Percentiles rank a stretch among this genome's conserved stretches.
These are phyloP conservation scores for Microplitis demolitor DNA, from an alignment of 1,140 invertebrate genomes.

Conservation along the genomic window DNA sequence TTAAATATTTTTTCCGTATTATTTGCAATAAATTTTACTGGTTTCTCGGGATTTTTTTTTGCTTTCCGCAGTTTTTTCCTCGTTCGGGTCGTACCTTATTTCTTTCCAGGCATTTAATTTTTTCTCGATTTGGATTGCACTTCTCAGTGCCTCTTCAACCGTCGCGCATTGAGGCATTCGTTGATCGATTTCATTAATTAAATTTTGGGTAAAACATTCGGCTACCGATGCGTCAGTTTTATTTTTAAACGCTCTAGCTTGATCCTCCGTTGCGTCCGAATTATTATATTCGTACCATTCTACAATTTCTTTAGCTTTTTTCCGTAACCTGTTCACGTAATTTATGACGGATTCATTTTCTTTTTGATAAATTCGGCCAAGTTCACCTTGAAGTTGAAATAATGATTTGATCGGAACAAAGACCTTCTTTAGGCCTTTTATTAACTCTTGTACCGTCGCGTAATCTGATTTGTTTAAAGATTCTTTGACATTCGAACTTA, in stretches of 20 bases:
- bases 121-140: conserved; percentile 2
- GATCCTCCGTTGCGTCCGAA: background rate
- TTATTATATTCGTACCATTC: background rate
- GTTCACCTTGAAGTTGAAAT: conserved; percentile 1
- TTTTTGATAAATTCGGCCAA: background rate
- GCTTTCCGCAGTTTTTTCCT: background rate
- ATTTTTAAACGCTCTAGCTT: background rate
- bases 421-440: background rate
- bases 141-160: background rate
- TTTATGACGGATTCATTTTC: background rate
- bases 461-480: background rate
- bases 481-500: background rate
- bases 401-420: background rate
- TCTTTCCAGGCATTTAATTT: background rate
- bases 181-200: conserved; percentile 16
- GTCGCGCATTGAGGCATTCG: conserved; percentile 5
- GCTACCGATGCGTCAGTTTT: background rate
- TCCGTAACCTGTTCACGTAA: conserved; percentile 1
- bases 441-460: background rate
- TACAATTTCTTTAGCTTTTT: conserved; percentile 13
- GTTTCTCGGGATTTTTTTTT: background rate
- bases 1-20: background rate
- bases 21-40: background rate
- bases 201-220: conserved; percentile 16
- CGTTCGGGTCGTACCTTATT: background rate